phyloP scores from a whole-genome alignment of 2,797 vertebrate species.

The Chiroxiphia lanceolata region DNA sequence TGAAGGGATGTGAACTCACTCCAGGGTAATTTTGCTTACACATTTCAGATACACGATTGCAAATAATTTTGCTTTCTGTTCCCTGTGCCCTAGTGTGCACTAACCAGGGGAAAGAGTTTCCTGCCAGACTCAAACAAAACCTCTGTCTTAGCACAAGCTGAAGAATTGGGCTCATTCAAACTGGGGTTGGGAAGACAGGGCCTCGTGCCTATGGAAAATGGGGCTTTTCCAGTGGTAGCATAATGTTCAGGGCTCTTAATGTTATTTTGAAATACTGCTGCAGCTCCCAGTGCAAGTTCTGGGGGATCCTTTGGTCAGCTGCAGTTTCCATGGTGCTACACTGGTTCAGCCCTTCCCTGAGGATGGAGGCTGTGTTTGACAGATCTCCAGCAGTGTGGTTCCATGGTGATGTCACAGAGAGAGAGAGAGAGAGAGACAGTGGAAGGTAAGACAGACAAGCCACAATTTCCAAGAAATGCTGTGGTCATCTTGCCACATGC shows the following conservation, averaged over 20 bases:
- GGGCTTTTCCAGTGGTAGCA: not conserved
- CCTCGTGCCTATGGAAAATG: not conserved
- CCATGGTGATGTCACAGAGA: no score
- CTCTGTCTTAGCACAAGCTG: not conserved
- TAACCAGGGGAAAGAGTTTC: not conserved
- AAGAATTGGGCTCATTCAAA: not conserved
- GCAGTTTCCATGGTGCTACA: not conserved
- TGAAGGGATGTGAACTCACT: not conserved
- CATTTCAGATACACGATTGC: not conserved
- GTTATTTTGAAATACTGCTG: not conserved
- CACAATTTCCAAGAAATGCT: not conserved
- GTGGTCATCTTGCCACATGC: not conserved
- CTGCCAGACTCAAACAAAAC: not conserved
- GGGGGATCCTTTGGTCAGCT: not conserved
- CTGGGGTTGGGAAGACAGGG: not conserved
- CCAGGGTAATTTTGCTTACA: not conserved
- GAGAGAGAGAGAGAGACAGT: not conserved
- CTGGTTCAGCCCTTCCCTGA: not conserved
- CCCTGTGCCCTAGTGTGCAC: not conserved
- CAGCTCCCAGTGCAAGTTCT: not conserved
- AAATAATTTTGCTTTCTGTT: not conserved
- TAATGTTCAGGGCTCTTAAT: not conserved
- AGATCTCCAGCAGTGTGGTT: not conserved
- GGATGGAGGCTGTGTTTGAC: not conserved
- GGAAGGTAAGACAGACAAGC: not conserved